phyloP scores from a whole-genome alignment of 2,888 invertebrate species.

The Nematopogon swammerdamellus region DNA sequence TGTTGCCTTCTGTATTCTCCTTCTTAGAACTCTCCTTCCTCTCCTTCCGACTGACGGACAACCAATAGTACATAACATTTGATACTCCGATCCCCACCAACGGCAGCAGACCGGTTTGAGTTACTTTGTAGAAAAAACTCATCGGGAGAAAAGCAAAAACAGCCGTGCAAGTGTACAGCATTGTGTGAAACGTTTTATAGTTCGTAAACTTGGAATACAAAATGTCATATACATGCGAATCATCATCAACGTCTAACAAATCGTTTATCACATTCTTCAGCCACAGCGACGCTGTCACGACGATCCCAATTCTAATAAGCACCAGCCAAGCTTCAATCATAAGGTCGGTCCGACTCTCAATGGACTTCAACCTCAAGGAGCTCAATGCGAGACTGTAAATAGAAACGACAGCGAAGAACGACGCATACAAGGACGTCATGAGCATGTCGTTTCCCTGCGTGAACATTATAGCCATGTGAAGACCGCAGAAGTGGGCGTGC shows the following conservation, averaged over 20 bases:
- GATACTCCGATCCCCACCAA: constrained; percentile 40
- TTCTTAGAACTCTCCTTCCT: neutral
- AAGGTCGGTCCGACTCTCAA: constrained; percentile 23
- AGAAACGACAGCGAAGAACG: constrained; percentile 37
- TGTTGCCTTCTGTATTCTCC: constrained; percentile 5
- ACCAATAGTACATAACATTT: constrained; percentile 34
- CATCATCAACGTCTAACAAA: constrained; percentile 36
- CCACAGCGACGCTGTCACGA: constrained; percentile 24
- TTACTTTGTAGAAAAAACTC: constrained; percentile 46
- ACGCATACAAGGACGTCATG: constrained; percentile 45
- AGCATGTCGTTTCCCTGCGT: constrained; percentile 47
- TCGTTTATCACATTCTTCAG: constrained; percentile 37
- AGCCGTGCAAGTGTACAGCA: constrained; percentile 73
- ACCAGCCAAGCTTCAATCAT: constrained; percentile 28
- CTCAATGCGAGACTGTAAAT: constrained; percentile 33
- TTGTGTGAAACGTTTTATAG: constrained; percentile 70
- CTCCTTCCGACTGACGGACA: constrained; percentile 15
- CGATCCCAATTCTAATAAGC: constrained; percentile 22
- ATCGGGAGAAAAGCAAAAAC: constrained; percentile 72
- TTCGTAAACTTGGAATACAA: constrained; percentile 65
- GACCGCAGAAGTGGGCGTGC: constrained; percentile 39
- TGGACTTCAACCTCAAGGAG: constrained; percentile 26
- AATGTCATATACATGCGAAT: constrained; percentile 71
- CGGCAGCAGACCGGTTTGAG: constrained; percentile 58
- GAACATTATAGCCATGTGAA: constrained; percentile 35